A percentile compares a stretch with the other conserved stretches of the same genome.
phyloP scores from a whole-genome alignment of 2,888 invertebrate species.

The Halictus ligatus region DNA sequence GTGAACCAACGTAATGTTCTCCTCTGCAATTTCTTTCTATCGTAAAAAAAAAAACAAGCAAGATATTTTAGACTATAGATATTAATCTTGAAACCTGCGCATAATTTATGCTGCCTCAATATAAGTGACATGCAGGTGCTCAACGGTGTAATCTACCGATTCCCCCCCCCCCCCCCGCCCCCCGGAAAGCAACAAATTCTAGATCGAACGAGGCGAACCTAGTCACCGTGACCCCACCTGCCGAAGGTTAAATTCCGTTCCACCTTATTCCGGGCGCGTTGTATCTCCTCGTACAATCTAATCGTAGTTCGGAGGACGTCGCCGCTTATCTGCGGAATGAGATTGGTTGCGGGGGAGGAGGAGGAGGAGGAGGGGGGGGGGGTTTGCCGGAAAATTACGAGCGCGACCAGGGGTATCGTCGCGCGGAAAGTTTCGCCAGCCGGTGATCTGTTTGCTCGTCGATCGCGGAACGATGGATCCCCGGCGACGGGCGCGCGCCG shows the following conservation, averaged over 20 bases:
- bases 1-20: too few species aligned
- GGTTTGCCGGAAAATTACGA: conserved; percentile 19
- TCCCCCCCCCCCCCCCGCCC: too few species aligned
- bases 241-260: conserved; percentile 26
- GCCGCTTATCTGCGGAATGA: conserved; percentile 8
- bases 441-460: conserved; percentile 18
- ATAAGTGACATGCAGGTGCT: too few species aligned
- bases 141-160: neutral
- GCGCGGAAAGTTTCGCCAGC: conserved; percentile 8
- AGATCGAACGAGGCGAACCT: neutral
- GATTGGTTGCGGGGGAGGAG: conserved; percentile 16
- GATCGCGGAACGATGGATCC: conserved; percentile 4
- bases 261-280: neutral
- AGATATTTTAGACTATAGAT: too few species aligned
- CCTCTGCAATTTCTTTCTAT: too few species aligned
- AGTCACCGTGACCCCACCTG: conserved; percentile 1
- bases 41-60: too few species aligned
- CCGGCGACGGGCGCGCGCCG: neutral
- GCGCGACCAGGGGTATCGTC: neutral
- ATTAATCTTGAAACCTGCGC: too few species aligned
- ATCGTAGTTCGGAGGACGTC: conserved; percentile 19
- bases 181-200: neutral
- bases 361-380: too few species aligned
- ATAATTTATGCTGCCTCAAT: too few species aligned
- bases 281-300: neutral